Evolutionary conservation across 2,113 vertebrate species (phyloP).

Genomic region (Hippoglossus stenolepis): DNA sequence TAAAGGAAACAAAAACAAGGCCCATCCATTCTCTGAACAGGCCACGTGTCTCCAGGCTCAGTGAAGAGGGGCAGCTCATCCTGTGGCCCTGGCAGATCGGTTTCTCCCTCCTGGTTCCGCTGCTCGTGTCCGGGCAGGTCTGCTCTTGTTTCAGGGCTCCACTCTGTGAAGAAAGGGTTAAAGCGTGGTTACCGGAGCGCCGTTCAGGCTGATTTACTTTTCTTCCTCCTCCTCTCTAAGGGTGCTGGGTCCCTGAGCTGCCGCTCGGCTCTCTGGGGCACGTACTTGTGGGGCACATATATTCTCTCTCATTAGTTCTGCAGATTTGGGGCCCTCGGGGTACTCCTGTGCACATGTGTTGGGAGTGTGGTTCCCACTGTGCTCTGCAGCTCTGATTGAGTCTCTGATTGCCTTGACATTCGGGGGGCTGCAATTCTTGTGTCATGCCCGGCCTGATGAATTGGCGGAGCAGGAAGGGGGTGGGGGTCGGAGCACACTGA

Average conservation of each 20-base stretch:
- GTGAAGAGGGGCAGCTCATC: background rate
- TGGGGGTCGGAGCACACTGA: conserved; percentile 4
- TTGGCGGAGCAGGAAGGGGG: conserved; percentile 14
- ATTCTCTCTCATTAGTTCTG: conserved; percentile 72
- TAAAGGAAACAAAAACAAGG: conserved; percentile 13
- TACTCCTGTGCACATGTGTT: conserved; percentile 62
- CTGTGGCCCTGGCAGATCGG: background rate
- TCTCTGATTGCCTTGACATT: conserved; percentile 65
- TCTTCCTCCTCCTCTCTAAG: conserved; percentile 1
- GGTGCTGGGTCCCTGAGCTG: conserved; percentile 45
- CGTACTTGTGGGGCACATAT: conserved; percentile 59
- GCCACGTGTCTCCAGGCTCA: conserved; percentile 48
- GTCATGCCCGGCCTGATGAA: conserved; percentile 56
- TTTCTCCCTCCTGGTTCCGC: background rate
- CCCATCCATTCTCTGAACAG: conserved; percentile 53
- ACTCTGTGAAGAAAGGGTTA: conserved; percentile 43
- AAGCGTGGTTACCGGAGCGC: conserved; percentile 8
- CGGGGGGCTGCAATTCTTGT: conserved; percentile 50
- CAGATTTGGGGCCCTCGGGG: conserved; percentile 61
- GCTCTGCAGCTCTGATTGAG: conserved; percentile 56
- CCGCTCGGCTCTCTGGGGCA: conserved; percentile 35
- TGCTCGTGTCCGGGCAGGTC: conserved; percentile 37
- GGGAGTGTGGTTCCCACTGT: conserved; percentile 54
- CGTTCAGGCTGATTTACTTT: conserved; percentile 25
- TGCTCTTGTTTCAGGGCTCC: background rate